Evolutionary conservation across 2,113 vertebrate species (phyloP), one percentile per base, ranked within the genome.

Genomic region (Crypturellus undulatus): DNA sequence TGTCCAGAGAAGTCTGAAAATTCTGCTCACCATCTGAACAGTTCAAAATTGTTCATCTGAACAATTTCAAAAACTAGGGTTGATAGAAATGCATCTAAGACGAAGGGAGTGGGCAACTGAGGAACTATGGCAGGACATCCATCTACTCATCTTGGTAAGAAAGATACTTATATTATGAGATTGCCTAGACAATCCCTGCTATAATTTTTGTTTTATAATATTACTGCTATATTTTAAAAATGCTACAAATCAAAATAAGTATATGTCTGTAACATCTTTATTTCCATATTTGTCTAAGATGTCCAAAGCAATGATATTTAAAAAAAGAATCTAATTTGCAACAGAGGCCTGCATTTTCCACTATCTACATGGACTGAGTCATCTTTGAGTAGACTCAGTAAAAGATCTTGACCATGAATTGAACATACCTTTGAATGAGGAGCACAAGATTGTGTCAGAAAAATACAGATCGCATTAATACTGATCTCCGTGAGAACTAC

Each of bases 381-480:
- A 7, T 63, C 45, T 91, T 80, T 78, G 21, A 75, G 83, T 32
- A 68, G 24, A 76, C 15, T 64, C 15, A 20, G 1, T 85, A 43
- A 54, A 88, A 92, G 75, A 83, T 82, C 34, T 79, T 24, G 76
- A 82, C 63, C 63, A 79, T 79, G 79, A 81, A 93, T 3, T 79
- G 71, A 92, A 90, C 89, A 71, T 81, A 76, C 18, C 5, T 79
- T 79, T 94, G 79, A 78, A 81, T 68, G 30, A 94, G 78, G 75
- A 79, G 7, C 21, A 5, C 47, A 79, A 79, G 38, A 71, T 71
- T 72, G 71, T 87, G 47, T 60, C 58, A 82, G 67, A 76, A 83
- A 83, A 78, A 85, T 52, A 82, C 15, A 68, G 26, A 78, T 68
- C 84, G 6, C 38, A 56, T 90, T 91, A 76, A 76, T 82, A 79